A percentile compares a stretch with the other conserved stretches of the same genome.
Conservation (phyloP, 2,113 vertebrate species). For the Chamaetylas fuelleborni region DNA sequence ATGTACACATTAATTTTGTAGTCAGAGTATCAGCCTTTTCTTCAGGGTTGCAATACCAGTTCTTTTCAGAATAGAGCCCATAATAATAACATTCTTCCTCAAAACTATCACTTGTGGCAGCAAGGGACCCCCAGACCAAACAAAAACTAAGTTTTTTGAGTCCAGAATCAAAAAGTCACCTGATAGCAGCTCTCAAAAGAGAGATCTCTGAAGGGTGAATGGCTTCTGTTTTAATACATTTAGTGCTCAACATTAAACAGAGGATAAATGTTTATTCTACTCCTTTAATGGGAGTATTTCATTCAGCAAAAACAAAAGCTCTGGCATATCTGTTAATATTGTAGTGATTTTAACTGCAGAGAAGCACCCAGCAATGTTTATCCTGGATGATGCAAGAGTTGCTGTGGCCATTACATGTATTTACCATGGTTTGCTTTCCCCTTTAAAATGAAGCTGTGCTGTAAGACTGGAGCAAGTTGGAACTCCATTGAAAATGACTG, state of each 20-base stretch:
- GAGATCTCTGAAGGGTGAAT: neutral
- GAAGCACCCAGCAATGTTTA: neutral
- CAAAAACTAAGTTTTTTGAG: neutral
- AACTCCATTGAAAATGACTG: neutral
- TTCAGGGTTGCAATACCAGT: neutral
- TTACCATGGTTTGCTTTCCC: neutral
- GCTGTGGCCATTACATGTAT: neutral
- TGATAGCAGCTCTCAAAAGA: neutral
- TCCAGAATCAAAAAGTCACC: neutral
- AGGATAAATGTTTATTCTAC: neutral
- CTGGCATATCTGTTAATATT: neutral
- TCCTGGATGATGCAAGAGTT: neutral
- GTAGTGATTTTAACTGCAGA: neutral
- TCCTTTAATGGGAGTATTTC: neutral
- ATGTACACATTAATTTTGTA: neutral
- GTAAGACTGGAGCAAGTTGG: neutral
- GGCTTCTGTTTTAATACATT: neutral
- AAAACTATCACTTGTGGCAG: neutral
- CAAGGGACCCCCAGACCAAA: neutral
- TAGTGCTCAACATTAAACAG: neutral
- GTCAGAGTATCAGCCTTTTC: neutral
- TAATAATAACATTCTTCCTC: neutral
- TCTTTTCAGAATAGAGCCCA: neutral
- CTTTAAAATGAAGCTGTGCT: neutral
- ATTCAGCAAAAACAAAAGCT: neutral